Conservation (phyloP, 1,140 invertebrate genomes). For the Apis cerana region DNA sequence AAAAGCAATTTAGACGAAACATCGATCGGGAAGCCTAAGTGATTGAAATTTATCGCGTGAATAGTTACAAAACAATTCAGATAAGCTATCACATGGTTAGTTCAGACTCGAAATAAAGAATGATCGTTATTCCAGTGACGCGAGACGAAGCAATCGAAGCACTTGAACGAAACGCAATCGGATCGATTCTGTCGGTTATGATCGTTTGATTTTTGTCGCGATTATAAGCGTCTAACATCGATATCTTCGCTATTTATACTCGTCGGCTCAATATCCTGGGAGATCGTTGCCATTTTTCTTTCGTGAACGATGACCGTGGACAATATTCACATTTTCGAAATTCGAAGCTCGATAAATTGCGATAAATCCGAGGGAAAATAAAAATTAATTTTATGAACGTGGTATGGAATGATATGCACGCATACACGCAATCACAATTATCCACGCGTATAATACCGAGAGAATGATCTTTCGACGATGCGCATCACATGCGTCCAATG, state of each 20-base stretch:
- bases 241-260: not conserved
- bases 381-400: constrained; percentile 19
- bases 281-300: not conserved
- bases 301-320: not conserved
- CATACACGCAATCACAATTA: not conserved
- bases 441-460: not conserved
- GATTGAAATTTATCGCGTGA: not conserved
- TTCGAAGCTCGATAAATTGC: not conserved
- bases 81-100: rapidly evolving
- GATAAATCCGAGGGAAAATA: not conserved
- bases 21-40: not conserved
- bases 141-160: not conserved
- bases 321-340: too few relatives aligned
- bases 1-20: not conserved
- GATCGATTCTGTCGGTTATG: constrained; percentile 20
- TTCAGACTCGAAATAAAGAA: not conserved
- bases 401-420: constrained; percentile 19
- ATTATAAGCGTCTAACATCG: constrained; percentile 19
- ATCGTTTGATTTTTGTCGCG: constrained; percentile 26
- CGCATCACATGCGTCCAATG: not conserved
- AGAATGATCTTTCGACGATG: constrained; percentile 2
- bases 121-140: not conserved
- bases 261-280: not conserved
- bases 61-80: not conserved
- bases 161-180: not conserved